These are phyloP conservation scores for Phyllostomus discolor DNA, from an alignment of 2,113 vertebrate species.

Conservation along the genomic window DNA sequence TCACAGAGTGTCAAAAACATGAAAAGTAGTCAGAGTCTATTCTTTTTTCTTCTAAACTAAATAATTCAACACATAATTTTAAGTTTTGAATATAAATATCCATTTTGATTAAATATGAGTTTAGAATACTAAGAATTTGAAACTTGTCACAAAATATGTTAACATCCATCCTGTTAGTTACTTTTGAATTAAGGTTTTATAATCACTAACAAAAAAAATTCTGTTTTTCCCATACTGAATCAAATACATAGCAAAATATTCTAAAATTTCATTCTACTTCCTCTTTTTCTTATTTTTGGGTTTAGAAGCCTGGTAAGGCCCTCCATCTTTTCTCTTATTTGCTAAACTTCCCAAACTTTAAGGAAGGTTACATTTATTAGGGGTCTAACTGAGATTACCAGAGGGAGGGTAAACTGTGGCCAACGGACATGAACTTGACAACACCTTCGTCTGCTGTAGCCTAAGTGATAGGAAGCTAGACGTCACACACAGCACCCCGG, in stretches of 20 bases:
- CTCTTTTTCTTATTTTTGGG: background rate
- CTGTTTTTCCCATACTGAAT: background rate
- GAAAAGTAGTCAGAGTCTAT: background rate
- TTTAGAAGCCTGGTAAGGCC: background rate
- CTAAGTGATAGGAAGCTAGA: background rate
- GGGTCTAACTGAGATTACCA: background rate
- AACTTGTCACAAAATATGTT: background rate
- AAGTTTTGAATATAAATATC: background rate
- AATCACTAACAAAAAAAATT: background rate
- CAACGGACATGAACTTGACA: background rate
- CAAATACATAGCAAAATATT: background rate
- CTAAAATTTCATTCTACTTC: background rate
- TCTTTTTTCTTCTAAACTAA: background rate
- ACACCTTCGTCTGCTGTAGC: background rate
- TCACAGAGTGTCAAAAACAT: background rate
- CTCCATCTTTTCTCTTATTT: background rate
- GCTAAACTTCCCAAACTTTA: background rate
- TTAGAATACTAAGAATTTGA: background rate
- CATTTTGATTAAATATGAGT: background rate
- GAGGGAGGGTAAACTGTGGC: rapidly evolving
- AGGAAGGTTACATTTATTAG: background rate
- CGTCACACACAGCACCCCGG: rapidly evolving
- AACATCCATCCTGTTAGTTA: background rate
- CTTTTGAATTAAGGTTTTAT: background rate
- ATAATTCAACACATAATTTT: background rate